A percentile compares a stretch with the other conserved stretches of the same genome.
These are phyloP conservation scores for Coregonus clupeaformis DNA, from an alignment of 2,113 vertebrate species.

Conservation along the genomic window DNA sequence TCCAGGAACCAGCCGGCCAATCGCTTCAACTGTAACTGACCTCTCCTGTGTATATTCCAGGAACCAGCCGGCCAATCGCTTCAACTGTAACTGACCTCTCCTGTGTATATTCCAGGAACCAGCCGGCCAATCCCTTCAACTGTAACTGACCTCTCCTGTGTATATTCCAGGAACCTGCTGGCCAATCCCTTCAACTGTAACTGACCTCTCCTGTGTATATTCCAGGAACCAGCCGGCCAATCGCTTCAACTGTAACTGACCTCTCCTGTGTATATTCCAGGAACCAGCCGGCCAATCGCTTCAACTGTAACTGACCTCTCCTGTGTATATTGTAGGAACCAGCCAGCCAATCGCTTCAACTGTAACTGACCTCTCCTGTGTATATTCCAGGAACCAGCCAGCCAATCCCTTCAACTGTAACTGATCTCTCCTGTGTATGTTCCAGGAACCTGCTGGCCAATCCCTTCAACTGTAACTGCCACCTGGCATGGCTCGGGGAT, in stretches of 20 bases:
- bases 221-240: no score
- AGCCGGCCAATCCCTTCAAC: background rate
- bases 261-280: background rate
- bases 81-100: no score
- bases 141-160: background rate
- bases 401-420: background rate
- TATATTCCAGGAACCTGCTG: conserved; percentile 84
- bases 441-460: conserved; percentile 94
- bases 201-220: conserved; percentile 59
- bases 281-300: background rate
- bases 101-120: background rate
- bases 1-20: conserved; percentile 93
- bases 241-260: no score
- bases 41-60: background rate
- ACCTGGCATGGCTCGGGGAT: conserved; percentile 94
- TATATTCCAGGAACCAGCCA: background rate
- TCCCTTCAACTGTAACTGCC: conserved; percentile 98
- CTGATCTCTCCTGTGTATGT: background rate
- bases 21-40: conserved; percentile 97
- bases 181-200: conserved; percentile 99
- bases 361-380: background rate
- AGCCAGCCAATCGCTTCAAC: no score
- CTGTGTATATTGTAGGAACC: background rate
- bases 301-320: background rate
- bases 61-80: no score